Conservation (phyloP, 1,140 invertebrate genomes). For the Drosophila elegans region DNA sequence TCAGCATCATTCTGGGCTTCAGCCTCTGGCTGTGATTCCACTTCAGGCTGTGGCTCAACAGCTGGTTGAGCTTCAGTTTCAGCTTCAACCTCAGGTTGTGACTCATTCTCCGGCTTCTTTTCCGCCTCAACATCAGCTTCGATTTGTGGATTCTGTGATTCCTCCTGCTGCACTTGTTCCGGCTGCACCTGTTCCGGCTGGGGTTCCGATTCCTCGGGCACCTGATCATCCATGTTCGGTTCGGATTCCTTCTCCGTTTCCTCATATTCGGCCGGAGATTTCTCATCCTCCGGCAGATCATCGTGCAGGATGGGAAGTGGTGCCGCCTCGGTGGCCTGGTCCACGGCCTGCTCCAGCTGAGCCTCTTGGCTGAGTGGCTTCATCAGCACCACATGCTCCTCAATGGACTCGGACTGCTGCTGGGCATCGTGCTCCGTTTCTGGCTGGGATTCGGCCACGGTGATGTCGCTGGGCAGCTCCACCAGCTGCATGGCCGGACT, state of each 20-base stretch:
- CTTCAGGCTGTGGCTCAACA: not conserved
- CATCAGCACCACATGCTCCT: constrained; percentile 60
- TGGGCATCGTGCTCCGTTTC: constrained; percentile 14
- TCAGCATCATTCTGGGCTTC: not conserved
- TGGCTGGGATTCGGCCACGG: constrained; percentile 38
- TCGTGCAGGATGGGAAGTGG: not conserved
- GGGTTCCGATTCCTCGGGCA: constrained; percentile 22
- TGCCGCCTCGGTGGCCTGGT: constrained; percentile 44
- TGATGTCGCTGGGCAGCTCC: constrained; percentile 63
- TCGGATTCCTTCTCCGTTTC: constrained; percentile 1
- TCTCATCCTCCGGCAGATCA: not conserved
- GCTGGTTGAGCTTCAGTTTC: not conserved
- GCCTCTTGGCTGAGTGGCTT: constrained; percentile 49
- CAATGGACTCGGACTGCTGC: constrained; percentile 44
- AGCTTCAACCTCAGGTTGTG: constrained; percentile 1
- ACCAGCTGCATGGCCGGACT: constrained; percentile 66
- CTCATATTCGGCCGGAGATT: constrained; percentile 18
- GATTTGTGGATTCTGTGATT: constrained; percentile 1
- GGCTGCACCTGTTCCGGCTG: constrained; percentile 1
- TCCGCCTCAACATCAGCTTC: not conserved
- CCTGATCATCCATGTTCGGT: constrained; percentile 13
- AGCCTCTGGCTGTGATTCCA: not conserved
- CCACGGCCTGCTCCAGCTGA: constrained; percentile 52
- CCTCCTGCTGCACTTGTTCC: constrained; percentile 4
- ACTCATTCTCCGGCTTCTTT: not conserved